Percentiles rank a stretch among this genome's conserved stretches.
Evolutionary conservation across 2,888 invertebrate species (phyloP).

Genomic region (Xylota sylvarum): DNA sequence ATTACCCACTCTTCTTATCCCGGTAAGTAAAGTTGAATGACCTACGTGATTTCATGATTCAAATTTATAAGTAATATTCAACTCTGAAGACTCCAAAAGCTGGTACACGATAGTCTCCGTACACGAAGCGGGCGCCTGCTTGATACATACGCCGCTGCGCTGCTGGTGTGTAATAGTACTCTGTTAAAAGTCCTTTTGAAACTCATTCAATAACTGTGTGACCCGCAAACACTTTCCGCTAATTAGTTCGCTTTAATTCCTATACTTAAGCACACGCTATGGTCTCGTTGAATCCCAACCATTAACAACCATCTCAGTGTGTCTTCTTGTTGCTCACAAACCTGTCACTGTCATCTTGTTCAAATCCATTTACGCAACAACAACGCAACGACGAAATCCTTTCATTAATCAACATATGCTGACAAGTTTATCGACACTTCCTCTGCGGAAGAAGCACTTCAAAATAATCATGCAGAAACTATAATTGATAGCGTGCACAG

Average conservation of each 20-base stretch:
- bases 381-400: slow-evolving; percentile 64
- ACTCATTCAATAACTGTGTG: not conserved
- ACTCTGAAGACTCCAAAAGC: no score
- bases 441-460: slow-evolving; percentile 53
- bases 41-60: no score
- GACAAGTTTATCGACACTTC: slow-evolving; percentile 75
- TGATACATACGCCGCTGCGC: no score
- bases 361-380: slow-evolving; percentile 67
- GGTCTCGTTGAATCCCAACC: slow-evolving; percentile 43
- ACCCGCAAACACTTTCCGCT: slow-evolving; percentile 33
- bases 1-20: no score
- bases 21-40: no score
- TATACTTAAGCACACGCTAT: not conserved
- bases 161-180: no score
- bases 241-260: slow-evolving; percentile 23
- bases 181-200: not conserved
- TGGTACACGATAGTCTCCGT: no score
- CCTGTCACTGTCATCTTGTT: slow-evolving; percentile 62
- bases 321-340: slow-evolving; percentile 55
- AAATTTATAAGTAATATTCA: no score
- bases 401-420: slow-evolving; percentile 76
- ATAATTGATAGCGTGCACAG: slow-evolving; percentile 36
- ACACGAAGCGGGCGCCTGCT: no score
- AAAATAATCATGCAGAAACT: slow-evolving; percentile 62
- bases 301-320: slow-evolving; percentile 51